Conservation (phyloP, 2,888 invertebrate species). For the Cataglyphis albicans region DNA sequence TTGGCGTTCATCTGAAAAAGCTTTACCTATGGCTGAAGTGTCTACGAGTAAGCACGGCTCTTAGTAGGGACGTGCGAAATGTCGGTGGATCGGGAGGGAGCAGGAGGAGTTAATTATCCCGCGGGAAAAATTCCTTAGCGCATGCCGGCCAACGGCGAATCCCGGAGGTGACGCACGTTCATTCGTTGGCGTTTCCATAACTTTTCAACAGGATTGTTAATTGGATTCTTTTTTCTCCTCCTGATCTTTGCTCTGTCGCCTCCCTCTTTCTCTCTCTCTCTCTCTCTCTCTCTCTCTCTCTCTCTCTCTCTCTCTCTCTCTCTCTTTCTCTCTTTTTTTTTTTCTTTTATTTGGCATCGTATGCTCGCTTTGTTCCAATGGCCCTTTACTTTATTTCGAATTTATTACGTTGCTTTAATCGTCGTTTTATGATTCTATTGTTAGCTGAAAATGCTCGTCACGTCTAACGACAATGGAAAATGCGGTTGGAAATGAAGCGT, state of each 20-base stretch:
- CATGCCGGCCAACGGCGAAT: conserved; percentile 54
- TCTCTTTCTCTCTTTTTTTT: not conserved
- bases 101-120: conserved; percentile 71
- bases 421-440: conserved; percentile 33
- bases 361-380: not conserved
- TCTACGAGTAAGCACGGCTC: conserved; percentile 29
- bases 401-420: conserved; percentile 47
- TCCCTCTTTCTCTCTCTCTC: not conserved
- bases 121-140: conserved; percentile 72
- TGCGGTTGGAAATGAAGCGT: conserved; percentile 3
- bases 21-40: conserved; percentile 68
- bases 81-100: conserved; percentile 30
- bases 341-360: not conserved
- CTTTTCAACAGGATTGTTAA: conserved; percentile 77
- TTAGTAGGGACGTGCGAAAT: conserved; percentile 58
- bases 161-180: conserved; percentile 41
- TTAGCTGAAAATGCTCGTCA: conserved; percentile 35
- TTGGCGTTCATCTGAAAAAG: conserved; percentile 74
- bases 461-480: conserved; percentile 31
- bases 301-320: not conserved
- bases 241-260: not conserved
- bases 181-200: conserved; percentile 71
- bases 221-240: conserved; percentile 70
- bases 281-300: not conserved
- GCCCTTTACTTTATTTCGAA: conserved; percentile 40